phyloP scores from a whole-genome alignment of 2,797 vertebrate species.

The Rhabdophis nuchalis region DNA sequence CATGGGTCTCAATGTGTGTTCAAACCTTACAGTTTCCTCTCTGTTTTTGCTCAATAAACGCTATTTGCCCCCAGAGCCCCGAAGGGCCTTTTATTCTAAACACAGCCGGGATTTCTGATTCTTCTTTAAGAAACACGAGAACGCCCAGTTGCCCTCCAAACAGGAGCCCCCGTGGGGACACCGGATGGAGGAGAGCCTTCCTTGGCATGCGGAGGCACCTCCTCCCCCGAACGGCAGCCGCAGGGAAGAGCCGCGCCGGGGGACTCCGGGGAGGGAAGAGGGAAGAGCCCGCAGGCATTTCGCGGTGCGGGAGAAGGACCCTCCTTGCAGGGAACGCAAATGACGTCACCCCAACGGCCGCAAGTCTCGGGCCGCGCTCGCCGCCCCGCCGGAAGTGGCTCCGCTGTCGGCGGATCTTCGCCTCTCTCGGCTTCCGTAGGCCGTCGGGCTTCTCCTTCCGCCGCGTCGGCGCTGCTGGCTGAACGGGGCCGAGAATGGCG shows the following conservation, averaged over 20 bases:
- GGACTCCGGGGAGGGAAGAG: background rate
- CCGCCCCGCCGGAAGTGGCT: background rate
- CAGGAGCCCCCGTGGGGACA: no score
- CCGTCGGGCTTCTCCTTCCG: background rate
- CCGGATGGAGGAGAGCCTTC: no score
- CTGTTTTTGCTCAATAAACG: background rate
- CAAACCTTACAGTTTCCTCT: no score
- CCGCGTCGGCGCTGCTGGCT: background rate
- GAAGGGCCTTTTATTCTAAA: background rate
- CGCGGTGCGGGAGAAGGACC: background rate
- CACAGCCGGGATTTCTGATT: background rate
- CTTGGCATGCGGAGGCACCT: no score
- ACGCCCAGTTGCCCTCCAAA: background rate
- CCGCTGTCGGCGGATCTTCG: accelerated
- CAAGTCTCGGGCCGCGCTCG: background rate
- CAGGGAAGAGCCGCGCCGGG: background rate
- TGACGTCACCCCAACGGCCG: background rate
- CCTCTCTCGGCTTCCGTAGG: background rate
- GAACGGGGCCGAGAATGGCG: background rate
- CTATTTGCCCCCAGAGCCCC: background rate
- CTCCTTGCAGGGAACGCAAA: background rate
- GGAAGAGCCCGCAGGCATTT: background rate
- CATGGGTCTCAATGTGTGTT: no score
- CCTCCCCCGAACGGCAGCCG: background rate
- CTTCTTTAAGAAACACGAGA: background rate